phyloP scores from a whole-genome alignment of 2,797 vertebrate species.

The Schizopygopsis malacanthus region DNA sequence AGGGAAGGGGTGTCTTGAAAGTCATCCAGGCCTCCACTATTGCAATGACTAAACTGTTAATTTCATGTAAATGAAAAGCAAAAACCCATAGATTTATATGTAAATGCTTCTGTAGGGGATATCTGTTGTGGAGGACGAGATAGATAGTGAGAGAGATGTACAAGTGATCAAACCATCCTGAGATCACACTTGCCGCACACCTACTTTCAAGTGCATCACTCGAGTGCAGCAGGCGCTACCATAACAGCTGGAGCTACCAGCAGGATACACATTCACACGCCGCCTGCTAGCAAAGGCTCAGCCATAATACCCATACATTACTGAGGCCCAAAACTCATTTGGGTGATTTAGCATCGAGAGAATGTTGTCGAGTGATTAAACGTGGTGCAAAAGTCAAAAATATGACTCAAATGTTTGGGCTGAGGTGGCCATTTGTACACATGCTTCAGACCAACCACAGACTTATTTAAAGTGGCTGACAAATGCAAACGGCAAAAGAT shows the following conservation, averaged over 20 bases:
- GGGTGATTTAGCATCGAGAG: neutral
- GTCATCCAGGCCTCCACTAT: neutral
- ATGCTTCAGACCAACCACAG: neutral
- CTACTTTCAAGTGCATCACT: slow-evolving; percentile 26
- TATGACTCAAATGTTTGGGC: neutral
- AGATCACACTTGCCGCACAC: slow-evolving; percentile 18
- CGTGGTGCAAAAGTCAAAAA: neutral
- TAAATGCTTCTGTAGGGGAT: slow-evolving; percentile 17
- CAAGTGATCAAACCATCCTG: slow-evolving; percentile 7
- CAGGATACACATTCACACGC: slow-evolving; percentile 35
- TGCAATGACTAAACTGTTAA: slow-evolving; percentile 19
- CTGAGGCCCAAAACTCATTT: neutral
- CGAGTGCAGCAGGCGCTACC: slow-evolving; percentile 17
- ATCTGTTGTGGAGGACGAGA: slow-evolving; percentile 11
- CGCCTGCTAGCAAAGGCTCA: slow-evolving; percentile 9
- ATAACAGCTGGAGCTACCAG: slow-evolving; percentile 36
- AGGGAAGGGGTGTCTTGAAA: neutral
- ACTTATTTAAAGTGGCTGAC: neutral
- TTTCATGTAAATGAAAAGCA: slow-evolving; percentile 13
- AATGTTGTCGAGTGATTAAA: slow-evolving; percentile 2
- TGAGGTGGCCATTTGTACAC: neutral
- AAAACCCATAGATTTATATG: slow-evolving; percentile 14
- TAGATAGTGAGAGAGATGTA: neutral
- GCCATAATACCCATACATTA: slow-evolving; percentile 18
- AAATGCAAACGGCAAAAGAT: slow-evolving; percentile 1